Percentiles rank a stretch among this genome's conserved stretches.
phyloP scores from a whole-genome alignment of 2,888 invertebrate genomes.

The Nomada goodeniana region DNA sequence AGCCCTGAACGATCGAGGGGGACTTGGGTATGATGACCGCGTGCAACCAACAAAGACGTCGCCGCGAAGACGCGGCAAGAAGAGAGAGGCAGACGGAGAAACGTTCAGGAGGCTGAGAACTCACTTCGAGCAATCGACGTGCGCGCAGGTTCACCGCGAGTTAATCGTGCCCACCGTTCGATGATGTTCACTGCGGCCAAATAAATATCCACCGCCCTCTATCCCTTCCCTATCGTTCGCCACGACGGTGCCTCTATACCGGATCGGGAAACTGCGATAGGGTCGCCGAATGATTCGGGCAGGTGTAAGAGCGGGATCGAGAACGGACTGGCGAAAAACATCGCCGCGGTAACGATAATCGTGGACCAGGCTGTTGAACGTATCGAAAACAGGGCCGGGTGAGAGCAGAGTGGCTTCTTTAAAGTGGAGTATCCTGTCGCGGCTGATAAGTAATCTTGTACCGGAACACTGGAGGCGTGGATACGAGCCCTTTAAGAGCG shows the following conservation, averaged over 20 bases:
- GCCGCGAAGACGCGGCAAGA: conserved; percentile 23
- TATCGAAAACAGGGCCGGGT: conserved; percentile 17
- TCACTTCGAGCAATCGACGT: conserved; percentile 65
- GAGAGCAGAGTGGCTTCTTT: conserved; percentile 62
- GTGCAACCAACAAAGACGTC: conserved; percentile 40
- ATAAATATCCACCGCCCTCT: not conserved
- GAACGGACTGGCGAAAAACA: not conserved
- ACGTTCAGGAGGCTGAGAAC: conserved; percentile 68
- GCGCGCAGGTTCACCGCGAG: conserved; percentile 49
- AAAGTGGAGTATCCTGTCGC: conserved; percentile 76
- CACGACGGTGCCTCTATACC: no score
- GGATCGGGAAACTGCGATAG: no score
- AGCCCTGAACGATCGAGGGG: conserved; percentile 26
- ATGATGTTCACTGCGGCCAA: conserved; percentile 41
- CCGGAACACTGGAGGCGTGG: conserved; percentile 72
- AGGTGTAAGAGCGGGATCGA: not conserved
- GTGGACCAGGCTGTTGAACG: conserved; percentile 9
- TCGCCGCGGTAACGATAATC: conserved; percentile 30
- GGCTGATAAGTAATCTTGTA: conserved; percentile 77
- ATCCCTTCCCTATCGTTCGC: no score
- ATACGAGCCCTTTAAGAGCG: conserved; percentile 69
- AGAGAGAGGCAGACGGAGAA: conserved; percentile 41
- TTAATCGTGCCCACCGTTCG: conserved; percentile 49
- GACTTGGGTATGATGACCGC: not conserved
- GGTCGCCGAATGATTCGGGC: no score